Percentiles rank a stretch among this genome's conserved stretches.
phyloP scores from a whole-genome alignment of 2,888 invertebrate species.

The Drosophila eohydei region DNA sequence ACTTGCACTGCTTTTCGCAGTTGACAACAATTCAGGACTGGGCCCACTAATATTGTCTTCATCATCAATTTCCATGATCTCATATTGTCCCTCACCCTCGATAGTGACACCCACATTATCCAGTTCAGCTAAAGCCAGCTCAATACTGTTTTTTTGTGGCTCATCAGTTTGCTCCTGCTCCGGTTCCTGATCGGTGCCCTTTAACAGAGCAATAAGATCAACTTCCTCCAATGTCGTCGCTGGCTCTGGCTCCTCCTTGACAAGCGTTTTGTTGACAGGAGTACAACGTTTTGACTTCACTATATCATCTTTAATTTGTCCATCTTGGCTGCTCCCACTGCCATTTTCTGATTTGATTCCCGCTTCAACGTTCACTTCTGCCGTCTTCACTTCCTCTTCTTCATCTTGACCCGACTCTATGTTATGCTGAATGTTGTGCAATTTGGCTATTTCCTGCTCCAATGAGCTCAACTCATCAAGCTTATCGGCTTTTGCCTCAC shows the following conservation, averaged over 20 bases:
- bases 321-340: conserved; percentile 6
- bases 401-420: conserved; percentile 26
- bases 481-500: conserved; percentile 40
- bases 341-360: conserved; percentile 30
- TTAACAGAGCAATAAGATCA: conserved; percentile 86
- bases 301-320: conserved; percentile 16
- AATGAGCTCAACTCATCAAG: conserved; percentile 80
- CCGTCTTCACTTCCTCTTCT: conserved; percentile 9
- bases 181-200: conserved; percentile 86
- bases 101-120: conserved; percentile 80
- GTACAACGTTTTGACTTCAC: conserved; percentile 18
- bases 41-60: conserved; percentile 46
- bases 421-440: conserved; percentile 69
- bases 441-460: conserved; percentile 83
- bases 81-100: conserved; percentile 83
- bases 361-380: conserved; percentile 5
- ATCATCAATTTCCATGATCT: conserved; percentile 83
- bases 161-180: conserved; percentile 80
- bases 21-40: conserved; percentile 21
- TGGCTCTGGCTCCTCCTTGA: conserved; percentile 14
- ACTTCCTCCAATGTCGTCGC: conserved; percentile 71
- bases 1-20: conserved; percentile 2
- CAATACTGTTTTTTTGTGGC: conserved; percentile 42
- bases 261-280: conserved; percentile 6
- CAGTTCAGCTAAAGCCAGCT: conserved; percentile 58